A percentile compares a stretch with the other conserved stretches of the same genome.
These are phyloP conservation scores for Cebidichthys violaceus DNA, from an alignment of 2,113 vertebrate species.

Conservation along the genomic window DNA sequence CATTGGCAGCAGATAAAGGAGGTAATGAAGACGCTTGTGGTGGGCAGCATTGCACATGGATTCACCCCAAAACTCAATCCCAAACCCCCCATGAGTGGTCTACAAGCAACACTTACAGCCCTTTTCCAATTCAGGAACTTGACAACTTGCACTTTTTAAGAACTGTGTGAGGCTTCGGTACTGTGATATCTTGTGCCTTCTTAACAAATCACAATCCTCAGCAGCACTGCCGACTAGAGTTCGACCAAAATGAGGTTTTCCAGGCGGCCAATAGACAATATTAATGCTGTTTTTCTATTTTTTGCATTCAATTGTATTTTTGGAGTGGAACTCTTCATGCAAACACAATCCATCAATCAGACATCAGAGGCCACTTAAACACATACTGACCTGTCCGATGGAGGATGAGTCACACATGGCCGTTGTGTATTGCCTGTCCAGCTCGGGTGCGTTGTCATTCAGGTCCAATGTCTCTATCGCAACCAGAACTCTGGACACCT, in stretches of 20 bases:
- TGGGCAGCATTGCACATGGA: neutral
- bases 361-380: neutral
- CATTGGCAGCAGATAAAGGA: neutral
- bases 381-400: constrained; percentile 85
- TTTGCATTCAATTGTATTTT: neutral
- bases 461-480: constrained; percentile 89
- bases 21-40: neutral
- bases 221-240: neutral
- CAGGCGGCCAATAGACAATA: neutral
- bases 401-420: constrained; percentile 89
- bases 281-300: neutral
- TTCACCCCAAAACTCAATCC: neutral
- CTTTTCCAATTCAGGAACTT: neutral
- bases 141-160: neutral
- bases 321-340: neutral
- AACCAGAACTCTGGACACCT: constrained; percentile 87
- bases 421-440: constrained; percentile 88
- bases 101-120: neutral
- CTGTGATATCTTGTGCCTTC: constrained; percentile 2
- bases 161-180: neutral
- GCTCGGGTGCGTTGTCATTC: constrained; percentile 91
- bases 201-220: constrained; percentile 39
- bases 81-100: neutral
- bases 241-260: too few relatives aligned
- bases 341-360: neutral